These are phyloP conservation scores for Hirtodrosophila histrioides DNA, from an alignment of 2,888 invertebrate species.

Conservation along the genomic window DNA sequence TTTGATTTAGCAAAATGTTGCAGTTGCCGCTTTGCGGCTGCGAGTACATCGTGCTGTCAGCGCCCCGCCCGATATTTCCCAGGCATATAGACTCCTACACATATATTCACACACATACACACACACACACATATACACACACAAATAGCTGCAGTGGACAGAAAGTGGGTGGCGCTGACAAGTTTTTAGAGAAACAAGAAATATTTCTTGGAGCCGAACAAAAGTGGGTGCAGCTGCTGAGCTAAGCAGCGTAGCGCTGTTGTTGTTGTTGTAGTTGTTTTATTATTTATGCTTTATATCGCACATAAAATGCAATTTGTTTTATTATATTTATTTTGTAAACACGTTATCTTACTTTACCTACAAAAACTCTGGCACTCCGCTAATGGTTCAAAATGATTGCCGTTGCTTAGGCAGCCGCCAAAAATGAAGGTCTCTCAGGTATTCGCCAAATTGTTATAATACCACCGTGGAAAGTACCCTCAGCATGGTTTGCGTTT, in stretches of 20 bases:
- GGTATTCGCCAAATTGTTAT: conserved; percentile 7
- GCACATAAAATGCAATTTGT: conserved; percentile 52
- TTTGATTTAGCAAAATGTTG: conserved; percentile 75
- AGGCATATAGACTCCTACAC: conserved; percentile 43
- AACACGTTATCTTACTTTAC: neutral
- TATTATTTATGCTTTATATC: conserved; percentile 32
- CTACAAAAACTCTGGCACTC: conserved; percentile 20
- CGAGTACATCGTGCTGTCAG: conserved; percentile 53
- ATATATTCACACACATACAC: conserved; percentile 23
- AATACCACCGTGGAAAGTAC: conserved; percentile 12
- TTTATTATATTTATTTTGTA: conserved; percentile 17
- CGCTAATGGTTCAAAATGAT: conserved; percentile 18
- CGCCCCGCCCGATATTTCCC: conserved; percentile 63
- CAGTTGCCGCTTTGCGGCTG: conserved; percentile 42
- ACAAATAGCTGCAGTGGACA: conserved; percentile 30
- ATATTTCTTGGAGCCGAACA: conserved; percentile 49
- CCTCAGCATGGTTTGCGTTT: conserved; percentile 14
- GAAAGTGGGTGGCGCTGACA: conserved; percentile 77
- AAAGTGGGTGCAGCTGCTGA: conserved; percentile 70
- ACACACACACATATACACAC: conserved; percentile 5
- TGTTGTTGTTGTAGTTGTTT: conserved; percentile 20
- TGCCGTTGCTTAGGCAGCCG: conserved; percentile 30
- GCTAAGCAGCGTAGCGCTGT: conserved; percentile 9
- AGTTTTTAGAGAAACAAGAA: conserved; percentile 55
- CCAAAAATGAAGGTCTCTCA: conserved; percentile 26